A percentile compares a stretch with the other conserved stretches of the same genome.
Evolutionary conservation across 1,140 invertebrate species (phyloP).

Genomic region (Hormaphis cornu): DNA sequence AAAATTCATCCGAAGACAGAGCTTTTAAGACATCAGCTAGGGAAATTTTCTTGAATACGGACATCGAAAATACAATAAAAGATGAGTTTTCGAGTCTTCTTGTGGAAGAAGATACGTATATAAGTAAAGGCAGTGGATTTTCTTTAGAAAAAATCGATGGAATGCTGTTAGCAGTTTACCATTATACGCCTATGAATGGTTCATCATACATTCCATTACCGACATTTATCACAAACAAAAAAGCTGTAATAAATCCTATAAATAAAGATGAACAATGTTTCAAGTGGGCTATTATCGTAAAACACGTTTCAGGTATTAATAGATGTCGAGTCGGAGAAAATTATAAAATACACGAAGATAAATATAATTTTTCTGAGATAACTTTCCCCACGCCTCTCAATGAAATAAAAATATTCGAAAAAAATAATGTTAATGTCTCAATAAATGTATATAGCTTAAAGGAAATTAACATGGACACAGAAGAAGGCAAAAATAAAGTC

Average conservation of each 20-base stretch:
- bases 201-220: not conserved
- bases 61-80: not conserved
- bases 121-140: not conserved
- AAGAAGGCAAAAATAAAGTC: not conserved
- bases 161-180: not conserved
- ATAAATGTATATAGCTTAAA: not conserved
- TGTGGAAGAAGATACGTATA: not conserved
- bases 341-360: not conserved
- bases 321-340: not conserved
- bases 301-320: not conserved
- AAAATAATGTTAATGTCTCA: not conserved
- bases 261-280: not conserved
- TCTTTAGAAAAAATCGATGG: not conserved
- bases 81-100: not conserved
- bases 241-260: not conserved
- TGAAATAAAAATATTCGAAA: not conserved
- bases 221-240: not conserved
- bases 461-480: no score
- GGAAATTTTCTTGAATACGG: not conserved
- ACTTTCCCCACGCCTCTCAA: not conserved
- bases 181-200: no score
- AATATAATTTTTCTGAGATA: not conserved
- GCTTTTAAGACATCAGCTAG: not conserved
- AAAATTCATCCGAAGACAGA: not conserved
- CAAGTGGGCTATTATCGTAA: not conserved